Percentiles rank a stretch among this genome's conserved stretches.
Evolutionary conservation across 2,113 vertebrate genomes (phyloP).

Genomic region (Hemibagrus wyckioides): DNA sequence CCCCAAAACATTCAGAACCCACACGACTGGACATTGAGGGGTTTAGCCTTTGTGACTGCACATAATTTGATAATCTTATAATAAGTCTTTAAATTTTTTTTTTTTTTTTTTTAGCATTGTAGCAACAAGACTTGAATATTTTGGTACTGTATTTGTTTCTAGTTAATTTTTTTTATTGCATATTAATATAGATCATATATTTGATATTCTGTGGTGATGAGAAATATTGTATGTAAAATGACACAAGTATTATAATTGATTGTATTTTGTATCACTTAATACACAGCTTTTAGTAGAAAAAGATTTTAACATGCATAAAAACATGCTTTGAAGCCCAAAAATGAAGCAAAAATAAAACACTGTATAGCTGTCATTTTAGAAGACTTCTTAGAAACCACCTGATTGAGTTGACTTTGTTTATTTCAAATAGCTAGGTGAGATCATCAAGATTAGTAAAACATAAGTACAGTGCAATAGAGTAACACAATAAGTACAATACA

Average conservation of each 20-base stretch:
- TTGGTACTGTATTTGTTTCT: neutral
- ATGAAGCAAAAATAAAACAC: too few relatives aligned
- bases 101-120: neutral
- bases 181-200: neutral
- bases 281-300: neutral
- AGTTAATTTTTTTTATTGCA: neutral
- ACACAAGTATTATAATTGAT: neutral
- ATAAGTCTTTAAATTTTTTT: neutral
- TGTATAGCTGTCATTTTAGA: constrained; percentile 2
- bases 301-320: neutral
- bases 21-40: constrained; percentile 80
- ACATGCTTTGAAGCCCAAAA: neutral
- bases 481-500: constrained; percentile 18
- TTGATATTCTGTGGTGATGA: neutral
- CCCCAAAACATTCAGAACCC: constrained; percentile 72
- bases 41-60: constrained; percentile 80
- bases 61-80: constrained; percentile 57
- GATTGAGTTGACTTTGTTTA: constrained; percentile 47
- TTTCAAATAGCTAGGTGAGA: constrained; percentile 15
- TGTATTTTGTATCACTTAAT: neutral
- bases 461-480: constrained; percentile 3
- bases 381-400: constrained; percentile 59
- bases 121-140: neutral
- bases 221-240: neutral
- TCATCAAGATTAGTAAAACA: constrained; percentile 18